Conservation (phyloP, 2,797 vertebrate species). For the Rachycentron canadum region DNA sequence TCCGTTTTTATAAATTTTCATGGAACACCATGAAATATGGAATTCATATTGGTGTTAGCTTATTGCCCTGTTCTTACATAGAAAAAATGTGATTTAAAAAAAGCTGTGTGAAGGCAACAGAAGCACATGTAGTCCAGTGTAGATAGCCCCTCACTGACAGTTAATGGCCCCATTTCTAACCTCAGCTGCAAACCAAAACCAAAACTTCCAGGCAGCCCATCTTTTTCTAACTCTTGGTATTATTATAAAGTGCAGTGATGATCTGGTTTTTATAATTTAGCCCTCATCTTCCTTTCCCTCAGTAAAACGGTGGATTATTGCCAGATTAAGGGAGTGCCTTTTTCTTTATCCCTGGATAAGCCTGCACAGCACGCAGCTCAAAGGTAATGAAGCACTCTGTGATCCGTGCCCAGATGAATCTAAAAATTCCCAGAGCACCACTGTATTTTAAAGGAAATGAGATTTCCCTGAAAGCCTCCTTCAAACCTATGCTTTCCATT, state of each 20-base stretch:
- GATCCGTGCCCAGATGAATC: slow-evolving; percentile 79
- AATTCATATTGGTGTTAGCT: background rate
- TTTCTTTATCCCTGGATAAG: slow-evolving; percentile 85
- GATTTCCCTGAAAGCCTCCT: slow-evolving; percentile 66
- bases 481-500: slow-evolving; percentile 65
- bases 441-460: slow-evolving; percentile 77
- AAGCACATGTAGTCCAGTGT: slow-evolving; percentile 4
- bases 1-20: background rate
- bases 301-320: slow-evolving; percentile 87
- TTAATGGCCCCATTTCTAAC: slow-evolving; percentile 35
- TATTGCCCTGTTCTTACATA: background rate
- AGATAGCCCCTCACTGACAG: slow-evolving; percentile 26
- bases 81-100: slow-evolving; percentile 22
- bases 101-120: slow-evolving; percentile 9
- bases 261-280: slow-evolving; percentile 80
- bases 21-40: background rate
- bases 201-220: slow-evolving; percentile 45
- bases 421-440: slow-evolving; percentile 77
- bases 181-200: slow-evolving; percentile 31
- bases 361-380: slow-evolving; percentile 82
- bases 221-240: slow-evolving; percentile 41
- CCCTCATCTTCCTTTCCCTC: slow-evolving; percentile 76
- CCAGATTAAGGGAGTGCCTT: slow-evolving; percentile 87
- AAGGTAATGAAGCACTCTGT: slow-evolving; percentile 84
- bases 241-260: slow-evolving; percentile 67